These are phyloP conservation scores for Dicyrtoma fusca DNA, from an alignment of 2,888 invertebrate species.

Conservation along the genomic window DNA sequence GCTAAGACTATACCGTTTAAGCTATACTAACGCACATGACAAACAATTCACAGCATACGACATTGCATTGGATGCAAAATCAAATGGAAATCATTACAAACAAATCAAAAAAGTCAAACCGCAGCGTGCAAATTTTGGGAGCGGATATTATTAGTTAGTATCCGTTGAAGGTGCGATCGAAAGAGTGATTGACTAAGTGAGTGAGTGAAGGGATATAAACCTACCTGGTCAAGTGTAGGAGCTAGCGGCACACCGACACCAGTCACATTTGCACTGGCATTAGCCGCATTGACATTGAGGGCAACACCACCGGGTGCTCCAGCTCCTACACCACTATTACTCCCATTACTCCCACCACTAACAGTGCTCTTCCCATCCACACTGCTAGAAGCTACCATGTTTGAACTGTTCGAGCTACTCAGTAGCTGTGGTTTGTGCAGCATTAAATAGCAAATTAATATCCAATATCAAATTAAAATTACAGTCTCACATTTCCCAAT, in stretches of 20 bases:
- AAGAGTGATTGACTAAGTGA: not conserved
- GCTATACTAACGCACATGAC: too few species aligned
- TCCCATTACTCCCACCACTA: conserved; percentile 16
- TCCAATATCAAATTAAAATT: not conserved
- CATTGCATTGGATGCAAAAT: conserved; percentile 30
- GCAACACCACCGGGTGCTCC: conserved; percentile 17
- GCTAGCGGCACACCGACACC: conserved; percentile 61
- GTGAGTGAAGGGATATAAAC: conserved; percentile 14
- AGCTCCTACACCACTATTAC: conserved; percentile 36
- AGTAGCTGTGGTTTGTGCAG: conserved; percentile 36
- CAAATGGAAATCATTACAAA: conserved; percentile 1
- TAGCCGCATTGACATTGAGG: conserved; percentile 31
- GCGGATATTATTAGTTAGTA: too few species aligned
- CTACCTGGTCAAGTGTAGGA: conserved; percentile 63
- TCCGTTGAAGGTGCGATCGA: too few species aligned
- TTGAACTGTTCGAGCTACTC: conserved; percentile 38
- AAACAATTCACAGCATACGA: too few species aligned
- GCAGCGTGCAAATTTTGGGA: not conserved
- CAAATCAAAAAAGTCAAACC: not conserved
- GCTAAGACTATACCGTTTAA: too few species aligned
- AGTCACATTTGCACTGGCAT: conserved; percentile 22
- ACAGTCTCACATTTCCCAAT: too few species aligned
- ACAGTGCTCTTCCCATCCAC: conserved; percentile 30
- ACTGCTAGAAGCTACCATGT: conserved; percentile 18
- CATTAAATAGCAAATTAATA: not conserved